Conservation (phyloP, 2,888 invertebrate genomes). For the Coelinius sp. region DNA sequence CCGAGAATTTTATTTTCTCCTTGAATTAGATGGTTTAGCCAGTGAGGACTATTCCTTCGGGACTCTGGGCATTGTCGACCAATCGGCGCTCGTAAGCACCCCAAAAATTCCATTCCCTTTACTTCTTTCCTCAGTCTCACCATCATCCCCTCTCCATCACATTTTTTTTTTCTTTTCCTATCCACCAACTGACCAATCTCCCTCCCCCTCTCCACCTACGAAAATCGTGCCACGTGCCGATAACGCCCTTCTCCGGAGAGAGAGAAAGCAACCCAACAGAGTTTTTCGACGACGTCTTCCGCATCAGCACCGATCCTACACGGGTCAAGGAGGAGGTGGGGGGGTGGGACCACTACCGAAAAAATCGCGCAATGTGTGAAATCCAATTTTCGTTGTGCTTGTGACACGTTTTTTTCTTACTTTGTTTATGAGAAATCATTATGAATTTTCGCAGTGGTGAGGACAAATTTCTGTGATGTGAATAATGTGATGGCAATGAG, state of each 20-base stretch:
- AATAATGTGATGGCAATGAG: background rate
- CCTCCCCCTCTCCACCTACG: constrained; percentile 19
- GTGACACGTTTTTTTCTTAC: constrained; percentile 19
- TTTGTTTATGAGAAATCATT: background rate
- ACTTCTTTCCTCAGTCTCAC: constrained; percentile 33
- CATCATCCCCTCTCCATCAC: constrained; percentile 8
- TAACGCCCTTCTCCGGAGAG: constrained; percentile 57
- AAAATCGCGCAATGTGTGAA: constrained; percentile 34
- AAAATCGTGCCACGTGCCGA: constrained; percentile 60
- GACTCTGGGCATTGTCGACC: constrained; percentile 53
- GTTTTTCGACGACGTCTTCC: constrained; percentile 39
- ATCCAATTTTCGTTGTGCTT: constrained; percentile 21
- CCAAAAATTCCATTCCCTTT: constrained; percentile 41
- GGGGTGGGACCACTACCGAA: background rate
- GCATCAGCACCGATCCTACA: constrained; percentile 30
- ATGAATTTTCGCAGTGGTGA: background rate
- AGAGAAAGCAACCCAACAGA: constrained; percentile 17
- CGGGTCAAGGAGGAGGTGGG: background rate
- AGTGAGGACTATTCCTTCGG: constrained; percentile 33
- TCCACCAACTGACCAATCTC: constrained; percentile 6
- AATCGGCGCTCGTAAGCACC: constrained; percentile 48
- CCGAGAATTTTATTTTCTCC: background rate
- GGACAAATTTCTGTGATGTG: background rate
- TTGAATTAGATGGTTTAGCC: background rate
- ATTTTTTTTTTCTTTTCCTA: background rate